phyloP scores from a whole-genome alignment of 2,797 vertebrate species.

The Sebastes diaconus region DNA sequence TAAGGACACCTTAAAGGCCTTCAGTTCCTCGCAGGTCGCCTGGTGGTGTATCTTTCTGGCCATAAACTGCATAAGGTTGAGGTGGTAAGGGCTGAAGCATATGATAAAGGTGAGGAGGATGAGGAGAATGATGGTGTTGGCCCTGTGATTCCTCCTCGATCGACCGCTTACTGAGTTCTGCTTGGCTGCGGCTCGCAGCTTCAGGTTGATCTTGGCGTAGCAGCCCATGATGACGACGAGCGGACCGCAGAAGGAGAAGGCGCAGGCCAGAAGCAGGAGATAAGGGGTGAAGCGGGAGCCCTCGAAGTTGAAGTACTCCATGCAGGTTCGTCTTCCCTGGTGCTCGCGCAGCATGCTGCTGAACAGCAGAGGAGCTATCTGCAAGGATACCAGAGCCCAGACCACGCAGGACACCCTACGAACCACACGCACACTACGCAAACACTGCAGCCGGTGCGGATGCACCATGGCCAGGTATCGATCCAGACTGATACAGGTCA shows the following conservation, averaged over 20 bases:
- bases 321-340: slow-evolving; percentile 80
- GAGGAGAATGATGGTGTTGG: slow-evolving; percentile 83
- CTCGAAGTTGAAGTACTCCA: slow-evolving; percentile 86
- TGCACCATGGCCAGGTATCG: slow-evolving; percentile 87
- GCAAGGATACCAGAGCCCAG: slow-evolving; percentile 82
- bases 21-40: slow-evolving; percentile 78
- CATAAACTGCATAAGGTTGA: slow-evolving; percentile 87
- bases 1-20: slow-evolving; percentile 83
- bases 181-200: slow-evolving; percentile 79
- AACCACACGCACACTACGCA: slow-evolving; percentile 73
- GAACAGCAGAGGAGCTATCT: slow-evolving; percentile 83
- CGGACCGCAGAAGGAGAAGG: slow-evolving; percentile 82
- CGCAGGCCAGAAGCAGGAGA: slow-evolving; percentile 78
- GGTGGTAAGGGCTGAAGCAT: slow-evolving; percentile 88
- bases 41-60: slow-evolving; percentile 72
- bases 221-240: slow-evolving; percentile 84
- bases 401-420: slow-evolving; percentile 76
- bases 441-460: slow-evolving; percentile 69
- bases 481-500: slow-evolving; percentile 89
- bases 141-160: slow-evolving; percentile 74
- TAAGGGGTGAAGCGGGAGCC: slow-evolving; percentile 68
- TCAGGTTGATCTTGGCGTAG: slow-evolving; percentile 83
- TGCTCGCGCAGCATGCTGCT: slow-evolving; percentile 64
- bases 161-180: slow-evolving; percentile 75
- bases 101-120: slow-evolving; percentile 81